These are phyloP conservation scores for Haliclystus octoradiatus DNA, from an alignment of 30 jellyfish, hydroid and myxozoan genomes.

Conservation along the genomic window DNA sequence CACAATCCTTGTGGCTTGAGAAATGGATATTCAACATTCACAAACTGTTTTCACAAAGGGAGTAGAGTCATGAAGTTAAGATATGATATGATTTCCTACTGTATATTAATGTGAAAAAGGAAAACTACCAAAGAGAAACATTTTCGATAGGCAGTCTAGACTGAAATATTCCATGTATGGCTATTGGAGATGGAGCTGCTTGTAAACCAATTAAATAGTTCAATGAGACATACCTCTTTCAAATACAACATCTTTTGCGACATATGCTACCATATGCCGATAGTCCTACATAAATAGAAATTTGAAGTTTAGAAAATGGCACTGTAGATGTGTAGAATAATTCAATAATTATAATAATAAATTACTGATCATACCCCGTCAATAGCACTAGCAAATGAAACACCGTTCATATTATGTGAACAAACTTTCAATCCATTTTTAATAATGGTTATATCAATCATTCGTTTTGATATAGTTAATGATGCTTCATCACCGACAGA, in stretches of 20 bases:
- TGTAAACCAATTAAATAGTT: no score
- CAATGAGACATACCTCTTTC: conserved; percentile 60
- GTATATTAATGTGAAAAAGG: no score
- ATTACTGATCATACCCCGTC: conserved; percentile 57
- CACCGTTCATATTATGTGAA: conserved; percentile 48
- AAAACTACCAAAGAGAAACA: no score
- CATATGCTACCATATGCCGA: conserved; percentile 55
- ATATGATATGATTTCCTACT: no score
- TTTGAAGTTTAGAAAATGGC: background rate
- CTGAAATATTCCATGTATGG: no score
- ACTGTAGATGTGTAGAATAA: conserved; percentile 22
- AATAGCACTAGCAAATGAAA: conserved; percentile 93
- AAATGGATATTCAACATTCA: no score
- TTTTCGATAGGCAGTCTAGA: no score
- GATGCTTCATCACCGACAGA: conserved; percentile 55
- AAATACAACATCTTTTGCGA: conserved; percentile 55
- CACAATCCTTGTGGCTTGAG: no score
- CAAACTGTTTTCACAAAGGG: no score
- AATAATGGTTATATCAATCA: conserved; percentile 29
- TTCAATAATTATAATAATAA: conserved; percentile 40
- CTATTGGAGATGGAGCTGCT: no score
- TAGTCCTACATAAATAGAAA: conserved; percentile 63
- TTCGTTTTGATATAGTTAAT: conserved; percentile 44
- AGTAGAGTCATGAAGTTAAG: no score
- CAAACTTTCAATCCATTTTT: conserved; percentile 46